Percentiles rank a stretch among this genome's conserved stretches.
Evolutionary conservation across 2,797 vertebrate genomes (phyloP).

Genomic region (Knipowitschia caucasica): DNA sequence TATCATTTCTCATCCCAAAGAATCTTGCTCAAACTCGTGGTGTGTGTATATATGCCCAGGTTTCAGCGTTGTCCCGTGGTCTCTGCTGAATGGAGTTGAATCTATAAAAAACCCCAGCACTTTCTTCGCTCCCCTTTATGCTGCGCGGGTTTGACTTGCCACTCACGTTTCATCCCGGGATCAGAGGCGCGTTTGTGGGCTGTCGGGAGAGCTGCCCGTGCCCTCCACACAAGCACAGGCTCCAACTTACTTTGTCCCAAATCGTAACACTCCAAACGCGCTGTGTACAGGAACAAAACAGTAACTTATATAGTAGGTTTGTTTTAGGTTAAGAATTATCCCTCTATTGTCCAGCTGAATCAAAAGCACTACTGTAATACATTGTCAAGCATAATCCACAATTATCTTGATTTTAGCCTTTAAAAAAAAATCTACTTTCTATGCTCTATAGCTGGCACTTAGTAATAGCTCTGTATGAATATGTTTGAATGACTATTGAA

Average conservation of each 20-base stretch:
- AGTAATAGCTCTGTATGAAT: background rate
- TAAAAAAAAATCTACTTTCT: background rate
- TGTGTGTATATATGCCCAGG: too few relatives aligned
- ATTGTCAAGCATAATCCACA: background rate
- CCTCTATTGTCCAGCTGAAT: too few relatives aligned
- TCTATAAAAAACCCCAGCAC: too few relatives aligned
- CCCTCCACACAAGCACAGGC: constrained; percentile 45
- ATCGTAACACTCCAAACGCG: background rate
- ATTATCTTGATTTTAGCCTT: background rate
- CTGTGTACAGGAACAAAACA: background rate
- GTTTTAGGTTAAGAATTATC: too few relatives aligned
- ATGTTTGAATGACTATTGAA: background rate
- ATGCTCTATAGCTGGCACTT: background rate
- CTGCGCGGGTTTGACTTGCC: constrained; percentile 75
- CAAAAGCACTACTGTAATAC: too few relatives aligned
- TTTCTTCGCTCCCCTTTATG: constrained; percentile 66
- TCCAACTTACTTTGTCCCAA: constrained; percentile 57
- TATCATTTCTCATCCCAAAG: constrained; percentile 7
- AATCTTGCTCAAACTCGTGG: too few relatives aligned
- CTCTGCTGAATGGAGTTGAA: too few relatives aligned
- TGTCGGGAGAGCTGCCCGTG: constrained; percentile 53
- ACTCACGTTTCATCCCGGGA: constrained; percentile 79
- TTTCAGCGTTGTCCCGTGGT: too few relatives aligned
- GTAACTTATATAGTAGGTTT: too few relatives aligned
- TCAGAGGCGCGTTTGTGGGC: constrained; percentile 69